Percentiles rank a stretch among this genome's conserved stretches.
Conservation (phyloP, 2,113 vertebrate genomes). For the Tenebrosternarchus preto region DNA sequence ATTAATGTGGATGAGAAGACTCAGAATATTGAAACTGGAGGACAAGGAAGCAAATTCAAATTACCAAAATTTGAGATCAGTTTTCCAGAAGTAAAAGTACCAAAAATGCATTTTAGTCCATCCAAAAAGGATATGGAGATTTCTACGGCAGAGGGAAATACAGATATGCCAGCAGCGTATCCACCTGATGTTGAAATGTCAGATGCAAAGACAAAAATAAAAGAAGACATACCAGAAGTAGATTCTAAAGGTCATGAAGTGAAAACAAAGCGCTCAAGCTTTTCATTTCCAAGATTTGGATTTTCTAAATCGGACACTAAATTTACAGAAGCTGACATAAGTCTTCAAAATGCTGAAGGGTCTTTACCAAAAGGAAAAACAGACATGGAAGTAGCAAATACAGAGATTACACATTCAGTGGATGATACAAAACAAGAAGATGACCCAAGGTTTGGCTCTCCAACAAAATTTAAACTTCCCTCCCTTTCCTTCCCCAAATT, state of each 20-base stretch:
- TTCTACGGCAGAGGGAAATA: slow-evolving; percentile 28
- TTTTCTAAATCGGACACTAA: slow-evolving; percentile 12
- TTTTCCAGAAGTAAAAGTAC: slow-evolving; percentile 38
- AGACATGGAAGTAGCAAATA: slow-evolving; percentile 14
- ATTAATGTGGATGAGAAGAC: background rate
- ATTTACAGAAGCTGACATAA: slow-evolving; percentile 17
- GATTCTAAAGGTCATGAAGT: slow-evolving; percentile 28
- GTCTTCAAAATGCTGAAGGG: slow-evolving; percentile 16
- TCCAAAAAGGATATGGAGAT: slow-evolving; percentile 26
- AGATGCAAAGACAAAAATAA: background rate
- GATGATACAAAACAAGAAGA: background rate
- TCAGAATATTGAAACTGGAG: background rate
- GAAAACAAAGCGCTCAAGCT: slow-evolving; percentile 35
- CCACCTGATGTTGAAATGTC: background rate
- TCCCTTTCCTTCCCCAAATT: slow-evolving; percentile 60
- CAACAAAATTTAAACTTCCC: slow-evolving; percentile 57
- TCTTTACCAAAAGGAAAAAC: slow-evolving; percentile 1
- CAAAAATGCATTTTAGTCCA: slow-evolving; percentile 33
- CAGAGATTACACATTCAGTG: background rate
- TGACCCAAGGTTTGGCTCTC: slow-evolving; percentile 26
- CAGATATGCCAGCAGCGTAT: slow-evolving; percentile 12
- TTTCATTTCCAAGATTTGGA: slow-evolving; percentile 32
- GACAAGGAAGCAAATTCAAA: slow-evolving; percentile 39
- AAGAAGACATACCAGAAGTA: slow-evolving; percentile 31
- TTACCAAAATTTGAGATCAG: slow-evolving; percentile 28